Conservation (phyloP, 2,797 vertebrate species). For the Melanotaenia parkinsoni region DNA sequence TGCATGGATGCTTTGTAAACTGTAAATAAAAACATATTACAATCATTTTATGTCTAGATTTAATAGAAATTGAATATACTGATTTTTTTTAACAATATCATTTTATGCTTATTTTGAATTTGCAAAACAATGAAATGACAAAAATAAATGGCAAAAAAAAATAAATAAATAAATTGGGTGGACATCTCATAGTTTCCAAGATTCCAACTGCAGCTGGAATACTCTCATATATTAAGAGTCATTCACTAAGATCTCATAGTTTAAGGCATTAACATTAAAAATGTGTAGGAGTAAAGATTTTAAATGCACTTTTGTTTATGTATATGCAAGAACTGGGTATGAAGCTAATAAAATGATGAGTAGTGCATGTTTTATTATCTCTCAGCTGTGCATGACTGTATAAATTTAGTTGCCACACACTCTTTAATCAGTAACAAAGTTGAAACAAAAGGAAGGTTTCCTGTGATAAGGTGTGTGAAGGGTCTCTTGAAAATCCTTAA, state of each 20-base stretch:
- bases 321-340: not conserved
- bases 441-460: conserved; percentile 41
- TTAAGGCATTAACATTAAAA: not conserved
- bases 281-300: not conserved
- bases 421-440: conserved; percentile 23
- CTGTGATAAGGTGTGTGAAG: conserved; percentile 48
- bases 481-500: conserved; percentile 47
- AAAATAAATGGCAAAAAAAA: not conserved
- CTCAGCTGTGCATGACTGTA: not conserved
- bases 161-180: no score
- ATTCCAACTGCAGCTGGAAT: no score
- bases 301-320: not conserved
- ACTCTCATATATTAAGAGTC: not conserved
- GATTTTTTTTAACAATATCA: not conserved
- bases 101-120: not conserved
- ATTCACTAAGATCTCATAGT: not conserved
- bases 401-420: not conserved
- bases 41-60: not conserved
- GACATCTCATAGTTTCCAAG: no score
- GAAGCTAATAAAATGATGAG: not conserved
- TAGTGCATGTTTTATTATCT: not conserved
- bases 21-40: conserved; percentile 3
- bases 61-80: not conserved
- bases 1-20: not conserved
- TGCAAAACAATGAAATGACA: not conserved